Percentiles rank a stretch among this genome's conserved stretches.
Conservation (phyloP, 2,113 vertebrate genomes). For the Bufo gargarizans region DNA sequence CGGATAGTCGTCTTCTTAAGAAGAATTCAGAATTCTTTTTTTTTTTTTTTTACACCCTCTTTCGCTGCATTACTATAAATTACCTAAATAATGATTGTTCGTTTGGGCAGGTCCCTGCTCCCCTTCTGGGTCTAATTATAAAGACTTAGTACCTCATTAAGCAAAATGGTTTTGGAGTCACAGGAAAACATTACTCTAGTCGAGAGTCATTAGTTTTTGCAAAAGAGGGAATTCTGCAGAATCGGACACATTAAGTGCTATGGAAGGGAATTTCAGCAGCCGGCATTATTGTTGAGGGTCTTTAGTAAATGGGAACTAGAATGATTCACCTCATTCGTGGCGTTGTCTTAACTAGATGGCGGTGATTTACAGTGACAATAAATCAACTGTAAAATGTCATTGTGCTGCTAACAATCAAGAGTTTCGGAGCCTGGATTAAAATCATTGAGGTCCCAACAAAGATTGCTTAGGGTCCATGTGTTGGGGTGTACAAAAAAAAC, state of each 20-base stretch:
- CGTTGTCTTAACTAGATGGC: neutral
- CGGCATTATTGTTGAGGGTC: constrained; percentile 17
- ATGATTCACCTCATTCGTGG: neutral
- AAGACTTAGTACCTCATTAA: constrained; percentile 87
- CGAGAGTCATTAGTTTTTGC: constrained; percentile 81
- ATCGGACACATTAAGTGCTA: constrained; percentile 65
- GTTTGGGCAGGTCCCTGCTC: constrained; percentile 76
- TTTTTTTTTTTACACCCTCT: neutral
- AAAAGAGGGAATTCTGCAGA: constrained; percentile 71
- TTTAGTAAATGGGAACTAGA: constrained; percentile 24
- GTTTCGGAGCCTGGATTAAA: neutral
- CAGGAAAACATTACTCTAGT: constrained; percentile 79
- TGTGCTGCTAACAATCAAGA: neutral
- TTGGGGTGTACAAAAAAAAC: neutral
- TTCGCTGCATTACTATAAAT: constrained; percentile 85
- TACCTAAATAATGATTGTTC: constrained; percentile 85
- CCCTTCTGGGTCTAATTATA: constrained; percentile 86
- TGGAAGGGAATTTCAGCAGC: neutral
- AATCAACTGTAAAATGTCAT: neutral
- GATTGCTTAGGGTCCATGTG: neutral
- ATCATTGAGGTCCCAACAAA: too few species aligned
- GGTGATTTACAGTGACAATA: neutral
- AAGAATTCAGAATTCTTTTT: constrained; percentile 72
- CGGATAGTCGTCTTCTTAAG: constrained; percentile 76
- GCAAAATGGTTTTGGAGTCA: constrained; percentile 80